Base-by-base conservation (phyloP, 2,888 invertebrate species). In the Magallana nippona region DNA sequence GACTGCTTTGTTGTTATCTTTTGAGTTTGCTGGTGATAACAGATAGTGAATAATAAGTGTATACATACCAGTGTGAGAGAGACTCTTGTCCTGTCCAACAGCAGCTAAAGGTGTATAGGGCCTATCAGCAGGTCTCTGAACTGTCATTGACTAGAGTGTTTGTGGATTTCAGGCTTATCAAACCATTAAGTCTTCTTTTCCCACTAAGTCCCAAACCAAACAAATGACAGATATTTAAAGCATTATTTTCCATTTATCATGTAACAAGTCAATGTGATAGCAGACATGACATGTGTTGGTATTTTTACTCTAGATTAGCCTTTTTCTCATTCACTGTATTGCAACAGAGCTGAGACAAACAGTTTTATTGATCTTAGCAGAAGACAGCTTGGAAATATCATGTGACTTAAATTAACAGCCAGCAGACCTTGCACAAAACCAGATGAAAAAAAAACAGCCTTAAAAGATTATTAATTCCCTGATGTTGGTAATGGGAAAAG, bases 311-410 rank as follows among this genome's bases (percentile, higher is more conserved):
- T 2, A 13, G 27, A 32, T 71, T 71, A 60, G 71, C 71, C 32
- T 27, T 27, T 71, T 71, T 71, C 13, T 71, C 15, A 27, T 22
- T 71, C 22, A 71, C 22, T 71, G 71, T 22, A 62, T 62, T 19
- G 19, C 62, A 19, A 11, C 62, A 19, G 19, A 22, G 8, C 62
- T 62, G 27, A 71, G 71, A 71, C 71, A 71, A 71, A 71, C 27
- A 71, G 15, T 32, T 71, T 71, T 71, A 71, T 71, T 71, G 71
- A 71, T 71, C 71, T 71, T 71, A 71, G 71, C 71, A 71, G 27
- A 71, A 71, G 71, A 71, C 71, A 71, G 71, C 71, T 71, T 27
- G 71, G 32, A 71, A 71, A 71, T 71, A 71, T 71, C 71, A 71
- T 71, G 71, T 71, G 71, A 71, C 71, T 22, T 13, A 63, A 11